Evolutionary conservation across 2,113 vertebrate species (phyloP).

Genomic region (Semicossyphus pulcher): DNA sequence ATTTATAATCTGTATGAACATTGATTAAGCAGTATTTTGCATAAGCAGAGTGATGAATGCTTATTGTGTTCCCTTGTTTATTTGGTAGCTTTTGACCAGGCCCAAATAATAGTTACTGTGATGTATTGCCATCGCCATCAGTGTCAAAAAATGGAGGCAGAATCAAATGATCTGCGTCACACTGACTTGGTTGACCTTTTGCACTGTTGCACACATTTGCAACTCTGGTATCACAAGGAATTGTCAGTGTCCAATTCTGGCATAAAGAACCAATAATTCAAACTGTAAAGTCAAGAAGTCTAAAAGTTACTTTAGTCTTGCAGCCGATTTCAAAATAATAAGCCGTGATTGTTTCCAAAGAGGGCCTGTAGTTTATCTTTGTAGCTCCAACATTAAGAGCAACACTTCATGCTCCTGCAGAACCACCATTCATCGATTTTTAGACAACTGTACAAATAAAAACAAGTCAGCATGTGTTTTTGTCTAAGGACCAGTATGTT

Average conservation of each 20-base stretch:
- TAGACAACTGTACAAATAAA: slow-evolving; percentile 25
- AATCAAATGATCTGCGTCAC: slow-evolving; percentile 11
- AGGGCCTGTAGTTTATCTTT: slow-evolving; percentile 15
- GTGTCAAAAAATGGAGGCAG: neutral
- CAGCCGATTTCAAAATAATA: slow-evolving; percentile 23
- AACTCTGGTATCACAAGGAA: neutral
- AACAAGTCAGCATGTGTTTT: slow-evolving; percentile 1
- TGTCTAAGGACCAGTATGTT: slow-evolving; percentile 47
- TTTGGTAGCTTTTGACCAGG: slow-evolving; percentile 36
- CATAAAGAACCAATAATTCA: neutral
- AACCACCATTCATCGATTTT: slow-evolving; percentile 18
- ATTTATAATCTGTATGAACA: slow-evolving; percentile 82
- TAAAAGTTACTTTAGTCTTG: neutral
- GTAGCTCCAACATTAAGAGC: slow-evolving; percentile 18
- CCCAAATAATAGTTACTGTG: slow-evolving; percentile 29
- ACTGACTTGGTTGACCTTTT: slow-evolving; percentile 48
- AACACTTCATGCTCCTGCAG: slow-evolving; percentile 19
- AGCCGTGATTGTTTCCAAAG: slow-evolving; percentile 38
- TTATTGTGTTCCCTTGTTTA: slow-evolving; percentile 31
- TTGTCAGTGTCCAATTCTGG: neutral
- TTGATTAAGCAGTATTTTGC: slow-evolving; percentile 77
- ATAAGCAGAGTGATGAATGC: slow-evolving; percentile 46
- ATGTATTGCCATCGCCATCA: slow-evolving; percentile 19
- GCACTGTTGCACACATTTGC: slow-evolving; percentile 52
- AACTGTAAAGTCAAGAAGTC: neutral